Base-by-base conservation (phyloP, 2,888 invertebrate species). In the Dolomedes plantarius region DNA sequence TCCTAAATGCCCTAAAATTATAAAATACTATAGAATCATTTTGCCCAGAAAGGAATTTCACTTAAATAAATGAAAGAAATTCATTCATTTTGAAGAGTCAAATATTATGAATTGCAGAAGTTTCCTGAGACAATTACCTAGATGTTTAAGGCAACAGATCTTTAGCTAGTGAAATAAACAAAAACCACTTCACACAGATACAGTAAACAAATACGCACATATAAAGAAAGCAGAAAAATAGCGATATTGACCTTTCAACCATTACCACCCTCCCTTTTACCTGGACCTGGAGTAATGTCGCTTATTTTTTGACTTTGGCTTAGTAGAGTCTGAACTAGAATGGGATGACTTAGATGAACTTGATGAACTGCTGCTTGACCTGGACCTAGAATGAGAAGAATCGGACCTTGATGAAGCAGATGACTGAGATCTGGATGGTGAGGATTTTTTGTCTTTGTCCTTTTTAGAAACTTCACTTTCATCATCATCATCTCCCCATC, bases 171-270 rank as follows among this genome's bases (percentile, higher is more conserved):
- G 28, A 23, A 67, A 0, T 6, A 67, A 19, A 36, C 19, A 23
- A 68, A 31, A 5, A 68, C 36, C 13, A 69, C 1, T n/a, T n/a
- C 23, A 69, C 11, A 11, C 69, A 69, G 39, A 13, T 69, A 23
- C 6, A 23, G 13, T 2, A 32, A 41, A 50, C 28, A 72, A 29
- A 46, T 16, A 41, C 32, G 41, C 11, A 72, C 32, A 67, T 16
- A 32, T 19, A n/a, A 36, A 68, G 50, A 73, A 73, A 41, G 27
- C 29, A 62, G 41, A 68, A 82, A 78, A 76, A 81, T 80, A 71
- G 39, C 72, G 88, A 88, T 88, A 88, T 86, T 86, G 88, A 88
- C 88, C 88, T 88, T 88, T 85, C 71, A 88, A 81, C 85, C 86
- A 73, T 77, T 81, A 85, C 86, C 86, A 88, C 88, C 88, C 88